Evolutionary conservation across 2,113 vertebrate species (phyloP).

Genomic region (Mugil cephalus): DNA sequence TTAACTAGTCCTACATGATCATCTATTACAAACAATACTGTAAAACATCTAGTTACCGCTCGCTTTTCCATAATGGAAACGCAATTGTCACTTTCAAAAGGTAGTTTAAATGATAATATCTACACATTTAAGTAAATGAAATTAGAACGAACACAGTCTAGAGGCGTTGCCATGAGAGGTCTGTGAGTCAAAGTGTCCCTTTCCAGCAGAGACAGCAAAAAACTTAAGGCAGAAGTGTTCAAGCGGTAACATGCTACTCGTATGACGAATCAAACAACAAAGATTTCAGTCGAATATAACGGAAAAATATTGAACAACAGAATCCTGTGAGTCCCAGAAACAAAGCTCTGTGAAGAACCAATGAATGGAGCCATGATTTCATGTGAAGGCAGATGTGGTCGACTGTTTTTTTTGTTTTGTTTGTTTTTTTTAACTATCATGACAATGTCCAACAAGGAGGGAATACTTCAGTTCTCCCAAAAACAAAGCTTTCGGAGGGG

Average conservation of each 20-base stretch:
- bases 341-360: conserved; percentile 32
- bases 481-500: conserved; percentile 24
- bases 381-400: conserved; percentile 61
- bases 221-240: conserved; percentile 62
- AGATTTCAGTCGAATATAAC: conserved; percentile 35
- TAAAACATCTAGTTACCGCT: conserved; percentile 44
- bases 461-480: conserved; percentile 37
- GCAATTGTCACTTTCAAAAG: conserved; percentile 45
- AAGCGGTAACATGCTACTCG: conserved; percentile 38
- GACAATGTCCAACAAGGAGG: conserved; percentile 45
- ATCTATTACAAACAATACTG: conserved; percentile 53
- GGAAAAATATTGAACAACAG: conserved; percentile 41
- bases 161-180: conserved; percentile 4
- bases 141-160: conserved; percentile 20
- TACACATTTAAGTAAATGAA: conserved; percentile 30
- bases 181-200: conserved; percentile 59
- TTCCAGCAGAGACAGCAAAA: conserved; percentile 74
- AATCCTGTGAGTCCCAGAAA: conserved; percentile 44
- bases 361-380: conserved; percentile 44
- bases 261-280: conserved; percentile 32
- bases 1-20: conserved; percentile 48
- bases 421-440: conserved; percentile 13
- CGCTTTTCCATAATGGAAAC: conserved; percentile 42
- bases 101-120: conserved; percentile 16
- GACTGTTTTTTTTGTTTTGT: conserved; percentile 5